A percentile compares a stretch with the other conserved stretches of the same genome.
Conservation (phyloP, 2,888 invertebrate genomes). For the Gnatocerus cornutus region DNA sequence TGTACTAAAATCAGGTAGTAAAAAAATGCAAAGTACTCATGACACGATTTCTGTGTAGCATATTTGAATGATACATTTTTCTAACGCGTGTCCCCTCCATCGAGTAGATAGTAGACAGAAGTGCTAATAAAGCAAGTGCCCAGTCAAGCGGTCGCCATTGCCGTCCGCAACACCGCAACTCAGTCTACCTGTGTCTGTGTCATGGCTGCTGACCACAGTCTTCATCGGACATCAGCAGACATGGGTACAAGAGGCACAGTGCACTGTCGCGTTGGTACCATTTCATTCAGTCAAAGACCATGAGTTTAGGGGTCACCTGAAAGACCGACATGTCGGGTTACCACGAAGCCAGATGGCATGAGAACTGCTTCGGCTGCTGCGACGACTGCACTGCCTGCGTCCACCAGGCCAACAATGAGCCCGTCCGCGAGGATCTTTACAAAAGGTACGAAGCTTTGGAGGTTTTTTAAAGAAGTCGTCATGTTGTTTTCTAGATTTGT, state of each 20-base stretch:
- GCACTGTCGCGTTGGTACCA: conserved; percentile 1
- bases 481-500: conserved; percentile 55
- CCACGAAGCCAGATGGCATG: conserved; percentile 68
- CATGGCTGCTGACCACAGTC: conserved; percentile 54
- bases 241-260: conserved; percentile 12
- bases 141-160: conserved; percentile 54
- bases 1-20: neutral
- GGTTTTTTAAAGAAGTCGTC: neutral
- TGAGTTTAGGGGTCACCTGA: conserved; percentile 59
- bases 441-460: conserved; percentile 60
- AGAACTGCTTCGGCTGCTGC: conserved; percentile 66
- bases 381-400: conserved; percentile 64
- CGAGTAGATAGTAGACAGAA: conserved; percentile 47
- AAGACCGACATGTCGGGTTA: conserved; percentile 53
- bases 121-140: conserved; percentile 56
- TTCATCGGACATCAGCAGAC: conserved; percentile 16
- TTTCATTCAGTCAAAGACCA: conserved; percentile 37
- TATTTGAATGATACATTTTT: conserved; percentile 38
- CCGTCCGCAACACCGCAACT: conserved; percentile 30
- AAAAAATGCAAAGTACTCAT: conserved; percentile 17
- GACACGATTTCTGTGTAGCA: conserved; percentile 19
- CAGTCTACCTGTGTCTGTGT: conserved; percentile 54
- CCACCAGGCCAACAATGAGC: conserved; percentile 57
- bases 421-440: conserved; percentile 57
- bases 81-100: conserved; percentile 39